Conservation (phyloP, 64 coral and sea anemone genomes). For the Cladopsammia gracilis region DNA sequence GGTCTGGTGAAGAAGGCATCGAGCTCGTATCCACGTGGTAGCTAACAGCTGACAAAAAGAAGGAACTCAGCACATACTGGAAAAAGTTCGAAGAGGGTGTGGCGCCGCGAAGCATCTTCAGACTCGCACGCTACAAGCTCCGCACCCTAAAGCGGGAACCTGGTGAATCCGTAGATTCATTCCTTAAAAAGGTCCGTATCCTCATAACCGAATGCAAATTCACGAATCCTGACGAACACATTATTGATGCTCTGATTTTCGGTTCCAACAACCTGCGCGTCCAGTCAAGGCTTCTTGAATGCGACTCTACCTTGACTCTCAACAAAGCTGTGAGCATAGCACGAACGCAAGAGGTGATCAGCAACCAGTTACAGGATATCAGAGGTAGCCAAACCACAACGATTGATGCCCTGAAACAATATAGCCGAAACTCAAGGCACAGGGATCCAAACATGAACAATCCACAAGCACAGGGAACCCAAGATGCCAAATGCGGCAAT, state of each 20-base stretch:
- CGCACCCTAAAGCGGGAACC: constrained; percentile 64
- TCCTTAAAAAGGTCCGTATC: constrained; percentile 70
- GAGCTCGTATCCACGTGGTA: constrained; percentile 47
- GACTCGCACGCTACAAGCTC: constrained; percentile 68
- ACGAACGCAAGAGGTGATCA: constrained; percentile 66
- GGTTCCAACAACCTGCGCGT: constrained; percentile 49
- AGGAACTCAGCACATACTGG: constrained; percentile 74
- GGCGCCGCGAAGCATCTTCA: constrained; percentile 71
- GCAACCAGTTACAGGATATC: constrained; percentile 66
- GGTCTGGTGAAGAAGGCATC: no score
- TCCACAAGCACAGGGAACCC: no score
- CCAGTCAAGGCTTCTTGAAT: constrained; percentile 74
- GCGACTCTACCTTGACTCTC: constrained; percentile 53
- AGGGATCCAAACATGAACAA: no score
- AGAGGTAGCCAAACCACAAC: constrained; percentile 25
- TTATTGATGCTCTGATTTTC: constrained; percentile 79
- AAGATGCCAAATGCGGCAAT: not conserved
- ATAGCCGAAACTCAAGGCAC: no score
- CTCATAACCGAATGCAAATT: constrained; percentile 75
- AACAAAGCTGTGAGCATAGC: constrained; percentile 71
- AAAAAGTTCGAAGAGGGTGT: constrained; percentile 81
- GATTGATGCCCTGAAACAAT: no score
- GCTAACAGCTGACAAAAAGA: constrained; percentile 42
- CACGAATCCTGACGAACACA: constrained; percentile 62
- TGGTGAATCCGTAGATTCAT: constrained; percentile 70